Evolutionary conservation across 37 sponge, comb jelly and placozoan species (phyloP).

Genomic region (Beroe forskalii): DNA sequence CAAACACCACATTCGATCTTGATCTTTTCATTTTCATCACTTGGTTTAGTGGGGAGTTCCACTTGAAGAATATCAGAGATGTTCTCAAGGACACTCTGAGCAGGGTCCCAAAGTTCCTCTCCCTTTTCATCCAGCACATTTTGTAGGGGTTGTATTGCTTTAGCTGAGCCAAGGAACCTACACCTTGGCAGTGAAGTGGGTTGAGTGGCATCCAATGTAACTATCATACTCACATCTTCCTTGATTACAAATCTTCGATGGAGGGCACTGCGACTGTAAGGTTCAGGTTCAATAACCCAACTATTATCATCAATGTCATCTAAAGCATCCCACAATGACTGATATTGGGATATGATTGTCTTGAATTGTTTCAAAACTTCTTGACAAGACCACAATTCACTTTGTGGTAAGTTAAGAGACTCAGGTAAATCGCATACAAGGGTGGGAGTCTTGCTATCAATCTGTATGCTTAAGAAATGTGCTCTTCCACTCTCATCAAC

Average conservation of each 20-base stretch:
- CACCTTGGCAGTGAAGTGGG: slow-evolving; percentile 51
- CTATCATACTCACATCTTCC: slow-evolving; percentile 14
- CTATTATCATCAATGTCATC: slow-evolving; percentile 46
- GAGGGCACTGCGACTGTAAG: not conserved
- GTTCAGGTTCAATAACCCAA: slow-evolving; percentile 60
- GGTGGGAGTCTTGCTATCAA: not conserved
- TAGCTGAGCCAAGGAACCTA: slow-evolving; percentile 42
- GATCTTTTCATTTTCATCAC: not conserved
- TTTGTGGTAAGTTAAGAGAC: not conserved
- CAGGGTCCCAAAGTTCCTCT: slow-evolving; percentile 42
- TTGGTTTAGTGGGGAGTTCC: not conserved
- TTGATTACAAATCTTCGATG: slow-evolving; percentile 38
- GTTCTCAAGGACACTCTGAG: not conserved
- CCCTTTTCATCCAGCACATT: not conserved
- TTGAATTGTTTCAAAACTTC: not conserved
- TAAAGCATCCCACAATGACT: slow-evolving; percentile 41
- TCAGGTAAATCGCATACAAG: slow-evolving; percentile 22
- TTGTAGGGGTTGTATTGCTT: slow-evolving; percentile 1
- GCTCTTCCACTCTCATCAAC: not conserved
- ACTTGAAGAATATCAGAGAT: not conserved
- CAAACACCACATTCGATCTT: slow-evolving; percentile 43
- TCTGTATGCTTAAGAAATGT: not conserved
- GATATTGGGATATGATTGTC: not conserved
- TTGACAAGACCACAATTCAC: not conserved
- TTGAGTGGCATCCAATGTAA: slow-evolving; percentile 18